Conservation (phyloP, 2,888 invertebrate genomes). For the Nowickia ferox region DNA sequence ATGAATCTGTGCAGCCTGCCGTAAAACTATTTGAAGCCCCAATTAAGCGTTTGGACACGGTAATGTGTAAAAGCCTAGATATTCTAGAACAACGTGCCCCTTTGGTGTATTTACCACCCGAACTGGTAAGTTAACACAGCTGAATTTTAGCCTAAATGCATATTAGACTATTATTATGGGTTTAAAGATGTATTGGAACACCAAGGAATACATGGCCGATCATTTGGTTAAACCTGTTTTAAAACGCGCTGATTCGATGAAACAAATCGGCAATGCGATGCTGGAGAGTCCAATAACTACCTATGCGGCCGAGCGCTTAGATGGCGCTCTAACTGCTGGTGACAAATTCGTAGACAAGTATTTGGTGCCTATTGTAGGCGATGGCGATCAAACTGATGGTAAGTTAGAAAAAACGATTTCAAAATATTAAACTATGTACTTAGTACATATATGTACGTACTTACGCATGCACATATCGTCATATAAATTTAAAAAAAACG, state of each 20-base stretch:
- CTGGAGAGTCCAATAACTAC: constrained; percentile 88
- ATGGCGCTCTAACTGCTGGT: constrained; percentile 90
- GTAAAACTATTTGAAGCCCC: constrained; percentile 89
- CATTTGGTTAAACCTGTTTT: constrained; percentile 88
- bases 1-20: constrained; percentile 89
- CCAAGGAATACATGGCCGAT: constrained; percentile 89
- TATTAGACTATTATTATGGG: constrained; percentile 76
- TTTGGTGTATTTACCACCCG: constrained; percentile 91
- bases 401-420: constrained; percentile 76
- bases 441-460: not conserved
- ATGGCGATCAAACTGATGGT: constrained; percentile 88
- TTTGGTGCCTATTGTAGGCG: constrained; percentile 86
- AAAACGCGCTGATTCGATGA: constrained; percentile 92
- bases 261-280: constrained; percentile 89
- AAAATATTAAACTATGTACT: constrained; percentile 5
- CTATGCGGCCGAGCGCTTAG: constrained; percentile 89
- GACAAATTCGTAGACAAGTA: constrained; percentile 93
- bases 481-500: too few species aligned
- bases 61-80: constrained; percentile 92
- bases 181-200: constrained; percentile 90
- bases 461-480: not conserved
- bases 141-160: constrained; percentile 32
- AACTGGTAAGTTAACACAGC: constrained; percentile 87
- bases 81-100: constrained; percentile 93
- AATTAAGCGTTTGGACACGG: constrained; percentile 88